Percentiles rank a stretch among this genome's conserved stretches.
Evolutionary conservation across 2,888 invertebrate genomes (phyloP).

Genomic region (Idaea dimidiata): DNA sequence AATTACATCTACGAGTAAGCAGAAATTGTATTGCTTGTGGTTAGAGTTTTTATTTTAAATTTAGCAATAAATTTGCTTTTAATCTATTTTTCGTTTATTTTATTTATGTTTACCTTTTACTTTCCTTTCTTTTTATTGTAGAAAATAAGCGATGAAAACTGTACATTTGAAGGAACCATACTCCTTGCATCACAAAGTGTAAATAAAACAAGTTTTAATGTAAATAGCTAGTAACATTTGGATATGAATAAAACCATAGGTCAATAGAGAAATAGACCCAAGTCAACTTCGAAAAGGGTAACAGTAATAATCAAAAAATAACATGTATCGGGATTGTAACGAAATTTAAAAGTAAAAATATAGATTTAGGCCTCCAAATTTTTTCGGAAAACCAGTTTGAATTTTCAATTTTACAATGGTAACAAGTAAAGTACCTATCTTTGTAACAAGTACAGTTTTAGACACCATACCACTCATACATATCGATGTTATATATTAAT

Average conservation of each 20-base stretch:
- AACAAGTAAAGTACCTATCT: conserved; percentile 40
- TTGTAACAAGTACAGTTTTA: conserved; percentile 63
- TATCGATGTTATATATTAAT: conserved; percentile 78
- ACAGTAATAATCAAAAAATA: conserved; percentile 62
- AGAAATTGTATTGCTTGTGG: conserved; percentile 73
- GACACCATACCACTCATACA: conserved; percentile 73
- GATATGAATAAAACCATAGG: conserved; percentile 37
- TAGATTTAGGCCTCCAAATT: conserved; percentile 58
- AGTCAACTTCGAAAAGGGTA: conserved; percentile 45
- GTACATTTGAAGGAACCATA: conserved; percentile 77
- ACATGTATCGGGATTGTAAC: conserved; percentile 59
- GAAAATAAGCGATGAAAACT: conserved; percentile 47
- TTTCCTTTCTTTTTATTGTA: conserved; percentile 46
- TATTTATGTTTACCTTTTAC: conserved; percentile 56
- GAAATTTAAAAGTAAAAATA: conserved; percentile 45
- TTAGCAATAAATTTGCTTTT: conserved; percentile 81
- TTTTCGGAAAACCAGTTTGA: conserved; percentile 43
- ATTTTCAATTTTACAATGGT: conserved; percentile 48
- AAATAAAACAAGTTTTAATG: conserved; percentile 59
- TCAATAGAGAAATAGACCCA: conserved; percentile 40
- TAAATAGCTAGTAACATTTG: conserved; percentile 60
- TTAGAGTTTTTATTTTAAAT: conserved; percentile 76
- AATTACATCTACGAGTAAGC: conserved; percentile 56
- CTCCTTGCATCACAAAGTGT: conserved; percentile 76
- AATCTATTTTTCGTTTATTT: conserved; percentile 69